Percentiles rank a stretch among this genome's conserved stretches.
Conservation (phyloP, 2,797 vertebrate species). For the Sphenodon punctatus region DNA sequence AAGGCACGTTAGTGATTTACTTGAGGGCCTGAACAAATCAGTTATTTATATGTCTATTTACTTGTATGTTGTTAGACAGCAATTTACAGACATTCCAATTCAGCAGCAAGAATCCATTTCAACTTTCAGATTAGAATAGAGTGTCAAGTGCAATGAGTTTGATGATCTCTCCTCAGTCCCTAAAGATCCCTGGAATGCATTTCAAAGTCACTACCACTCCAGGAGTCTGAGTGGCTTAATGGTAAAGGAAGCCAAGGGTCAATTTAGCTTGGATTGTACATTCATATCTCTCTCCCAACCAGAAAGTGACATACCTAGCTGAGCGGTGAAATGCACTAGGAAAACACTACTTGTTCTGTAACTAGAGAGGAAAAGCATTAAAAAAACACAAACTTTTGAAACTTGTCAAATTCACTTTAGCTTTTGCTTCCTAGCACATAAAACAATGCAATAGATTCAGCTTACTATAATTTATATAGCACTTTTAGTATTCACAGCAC, state of each 20-base stretch:
- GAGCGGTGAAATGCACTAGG: rapidly evolving
- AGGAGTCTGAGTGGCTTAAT: slow-evolving; percentile 19
- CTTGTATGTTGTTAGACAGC: neutral
- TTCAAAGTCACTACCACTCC: slow-evolving; percentile 22
- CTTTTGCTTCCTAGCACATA: neutral
- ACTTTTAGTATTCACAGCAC: no score
- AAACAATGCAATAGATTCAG: neutral
- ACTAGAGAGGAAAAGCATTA: neutral
- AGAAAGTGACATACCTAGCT: neutral
- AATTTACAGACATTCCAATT: slow-evolving; percentile 8
- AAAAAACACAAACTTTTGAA: neutral
- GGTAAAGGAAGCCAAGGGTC: slow-evolving; percentile 29
- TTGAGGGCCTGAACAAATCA: slow-evolving; percentile 19
- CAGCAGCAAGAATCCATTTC: slow-evolving; percentile 13
- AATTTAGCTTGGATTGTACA: neutral
- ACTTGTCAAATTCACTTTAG: rapidly evolving
- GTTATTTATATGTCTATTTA: slow-evolving; percentile 25
- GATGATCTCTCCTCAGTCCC: slow-evolving; percentile 20
- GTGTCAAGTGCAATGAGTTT: slow-evolving; percentile 15
- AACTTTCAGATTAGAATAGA: slow-evolving; percentile 31
- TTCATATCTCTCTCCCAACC: neutral
- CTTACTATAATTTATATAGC: no score
- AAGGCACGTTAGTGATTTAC: slow-evolving; percentile 24
- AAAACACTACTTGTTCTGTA: neutral
- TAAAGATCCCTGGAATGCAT: slow-evolving; percentile 1